Conservation (phyloP, 2,113 vertebrate species). For the Pelvicachromis taeniatus region DNA sequence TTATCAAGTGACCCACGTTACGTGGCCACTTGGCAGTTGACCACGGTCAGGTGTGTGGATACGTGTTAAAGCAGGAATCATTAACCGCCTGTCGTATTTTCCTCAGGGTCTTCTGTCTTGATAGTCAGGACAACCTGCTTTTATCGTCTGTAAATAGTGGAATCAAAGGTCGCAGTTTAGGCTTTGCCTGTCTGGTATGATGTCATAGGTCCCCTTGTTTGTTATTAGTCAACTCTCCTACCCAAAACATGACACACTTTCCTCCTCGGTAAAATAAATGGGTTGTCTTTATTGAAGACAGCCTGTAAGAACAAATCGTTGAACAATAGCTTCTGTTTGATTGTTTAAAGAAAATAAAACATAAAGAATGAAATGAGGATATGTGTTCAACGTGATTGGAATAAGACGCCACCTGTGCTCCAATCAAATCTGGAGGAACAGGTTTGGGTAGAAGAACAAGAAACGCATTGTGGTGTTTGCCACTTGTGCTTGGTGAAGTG, state of each 20-base stretch:
- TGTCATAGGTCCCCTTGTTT: background rate
- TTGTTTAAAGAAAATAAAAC: background rate
- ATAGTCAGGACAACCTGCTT: background rate
- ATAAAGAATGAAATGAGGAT: background rate
- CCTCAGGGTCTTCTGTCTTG: background rate
- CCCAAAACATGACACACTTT: background rate
- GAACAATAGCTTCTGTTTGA: background rate
- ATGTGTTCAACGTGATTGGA: background rate
- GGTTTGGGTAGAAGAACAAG: constrained; percentile 74
- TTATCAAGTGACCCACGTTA: constrained; percentile 15
- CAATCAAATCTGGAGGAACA: constrained; percentile 59
- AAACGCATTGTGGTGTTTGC: constrained; percentile 29
- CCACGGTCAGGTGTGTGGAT: background rate
- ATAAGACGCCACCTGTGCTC: constrained; percentile 4
- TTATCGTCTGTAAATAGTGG: background rate
- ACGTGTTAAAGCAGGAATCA: background rate
- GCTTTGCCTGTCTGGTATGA: background rate
- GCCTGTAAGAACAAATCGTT: background rate
- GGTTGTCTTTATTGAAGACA: background rate
- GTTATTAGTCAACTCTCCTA: background rate
- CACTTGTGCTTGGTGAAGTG: constrained; percentile 1
- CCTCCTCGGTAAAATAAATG: background rate
- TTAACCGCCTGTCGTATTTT: background rate
- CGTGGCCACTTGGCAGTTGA: background rate
- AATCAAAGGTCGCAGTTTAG: background rate